Percentiles rank a stretch among this genome's conserved stretches.
These are phyloP conservation scores for Linnaemya tessellans DNA, from an alignment of 2,888 invertebrate genomes.

Conservation along the genomic window DNA sequence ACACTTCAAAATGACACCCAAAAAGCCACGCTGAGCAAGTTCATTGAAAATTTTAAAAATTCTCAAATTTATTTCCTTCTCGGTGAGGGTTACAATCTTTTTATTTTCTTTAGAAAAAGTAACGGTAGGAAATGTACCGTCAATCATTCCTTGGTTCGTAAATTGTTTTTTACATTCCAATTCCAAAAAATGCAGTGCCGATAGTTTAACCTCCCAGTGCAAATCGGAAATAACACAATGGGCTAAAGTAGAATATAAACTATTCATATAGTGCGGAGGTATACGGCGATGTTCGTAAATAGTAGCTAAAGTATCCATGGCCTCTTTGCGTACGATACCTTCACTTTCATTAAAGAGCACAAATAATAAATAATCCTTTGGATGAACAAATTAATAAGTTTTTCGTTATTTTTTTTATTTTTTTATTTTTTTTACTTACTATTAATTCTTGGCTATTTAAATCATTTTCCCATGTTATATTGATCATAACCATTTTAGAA, in stretches of 20 bases:
- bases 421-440: too few relatives aligned
- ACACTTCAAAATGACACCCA: slow-evolving; percentile 88
- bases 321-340: slow-evolving; percentile 90
- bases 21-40: slow-evolving; percentile 87
- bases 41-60: slow-evolving; percentile 87
- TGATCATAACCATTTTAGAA: slow-evolving; percentile 87
- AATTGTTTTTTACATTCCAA: slow-evolving; percentile 87
- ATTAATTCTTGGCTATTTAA: slow-evolving; percentile 86
- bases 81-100: slow-evolving; percentile 90
- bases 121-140: slow-evolving; percentile 90
- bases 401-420: too few relatives aligned
- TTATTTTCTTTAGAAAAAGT: slow-evolving; percentile 91
- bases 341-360: slow-evolving; percentile 88
- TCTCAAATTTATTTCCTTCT: slow-evolving; percentile 85
- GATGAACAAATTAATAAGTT: slow-evolving; percentile 72
- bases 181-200: slow-evolving; percentile 89
- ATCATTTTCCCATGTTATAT: slow-evolving; percentile 87
- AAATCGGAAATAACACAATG: slow-evolving; percentile 88
- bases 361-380: slow-evolving; percentile 84
- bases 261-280: slow-evolving; percentile 84
- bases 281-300: slow-evolving; percentile 88
- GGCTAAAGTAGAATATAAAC: slow-evolving; percentile 87
- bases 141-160: slow-evolving; percentile 92
- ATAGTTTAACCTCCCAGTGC: slow-evolving; percentile 92
- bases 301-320: slow-evolving; percentile 87